Evolutionary conservation across 2,888 invertebrate species (phyloP).

Genomic region (Eupeodes latifasciatus): DNA sequence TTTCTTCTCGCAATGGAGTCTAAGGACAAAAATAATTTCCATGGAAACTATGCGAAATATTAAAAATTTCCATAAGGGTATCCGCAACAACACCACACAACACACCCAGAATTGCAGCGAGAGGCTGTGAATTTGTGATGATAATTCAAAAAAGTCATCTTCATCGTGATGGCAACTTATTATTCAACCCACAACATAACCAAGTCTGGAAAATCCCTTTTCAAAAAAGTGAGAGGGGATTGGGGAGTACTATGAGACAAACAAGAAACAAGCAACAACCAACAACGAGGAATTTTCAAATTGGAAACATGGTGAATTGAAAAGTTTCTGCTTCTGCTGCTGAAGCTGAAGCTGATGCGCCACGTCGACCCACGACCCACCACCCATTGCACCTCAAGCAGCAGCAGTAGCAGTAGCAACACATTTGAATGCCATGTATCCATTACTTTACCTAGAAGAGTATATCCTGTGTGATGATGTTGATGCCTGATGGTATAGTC

Average conservation of each 20-base stretch:
- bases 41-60: conserved; percentile 22
- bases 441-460: neutral
- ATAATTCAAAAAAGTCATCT: conserved; percentile 35
- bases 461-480: neutral
- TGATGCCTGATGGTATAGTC: conserved; percentile 5
- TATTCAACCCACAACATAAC: neutral
- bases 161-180: conserved; percentile 18
- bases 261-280: conserved; percentile 33
- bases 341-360: too few relatives aligned
- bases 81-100: neutral
- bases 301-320: conserved; percentile 61
- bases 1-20: neutral
- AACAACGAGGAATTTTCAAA: conserved; percentile 51
- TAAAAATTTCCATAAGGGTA: conserved; percentile 4
- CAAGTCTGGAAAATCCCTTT: neutral
- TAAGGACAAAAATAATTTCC: conserved; percentile 30
- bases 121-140: conserved; percentile 16
- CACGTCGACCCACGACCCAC: too few relatives aligned
- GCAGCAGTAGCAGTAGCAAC: neutral
- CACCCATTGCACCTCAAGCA: conserved; percentile 28
- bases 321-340: conserved; percentile 55
- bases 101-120: neutral
- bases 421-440: conserved; percentile 27
- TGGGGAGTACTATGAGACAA: neutral
- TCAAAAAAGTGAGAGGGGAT: neutral